Conservation (phyloP, 2,113 vertebrate genomes). For the Sebastes fasciatus region DNA sequence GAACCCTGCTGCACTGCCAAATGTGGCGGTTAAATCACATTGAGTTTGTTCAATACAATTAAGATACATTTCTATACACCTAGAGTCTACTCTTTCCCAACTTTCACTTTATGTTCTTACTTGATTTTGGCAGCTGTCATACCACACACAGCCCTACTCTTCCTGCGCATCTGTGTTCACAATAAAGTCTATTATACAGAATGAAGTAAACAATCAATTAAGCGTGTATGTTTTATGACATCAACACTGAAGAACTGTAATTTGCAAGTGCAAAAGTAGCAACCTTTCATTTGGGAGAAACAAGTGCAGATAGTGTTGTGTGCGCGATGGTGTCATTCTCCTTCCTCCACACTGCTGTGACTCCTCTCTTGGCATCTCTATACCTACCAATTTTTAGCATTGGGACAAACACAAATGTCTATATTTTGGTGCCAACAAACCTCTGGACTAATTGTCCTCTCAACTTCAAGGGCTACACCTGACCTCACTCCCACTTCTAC, state of each 20-base stretch:
- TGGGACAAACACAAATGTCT: conserved; percentile 51
- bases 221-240: background rate
- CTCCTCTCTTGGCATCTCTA: conserved; percentile 17
- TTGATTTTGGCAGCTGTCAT: background rate
- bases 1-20: background rate
- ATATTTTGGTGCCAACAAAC: conserved; percentile 33
- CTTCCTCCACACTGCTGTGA: background rate
- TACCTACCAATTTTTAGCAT: conserved; percentile 36
- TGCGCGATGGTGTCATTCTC: conserved; percentile 2
- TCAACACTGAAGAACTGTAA: conserved; percentile 1
- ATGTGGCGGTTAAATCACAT: background rate
- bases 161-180: background rate
- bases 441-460: conserved; percentile 37
- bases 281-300: conserved; percentile 33
- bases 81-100: background rate
- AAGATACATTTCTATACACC: background rate
- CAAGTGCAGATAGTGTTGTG: conserved; percentile 5
- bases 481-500: conserved; percentile 1
- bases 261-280: conserved; percentile 16
- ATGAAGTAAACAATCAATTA: conserved; percentile 3
- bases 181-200: background rate
- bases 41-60: background rate
- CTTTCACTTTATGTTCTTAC: background rate
- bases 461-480: conserved; percentile 26
- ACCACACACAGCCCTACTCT: background rate